phyloP scores from a whole-genome alignment of 2,113 vertebrate genomes.

The Anser brachyrhynchus region DNA sequence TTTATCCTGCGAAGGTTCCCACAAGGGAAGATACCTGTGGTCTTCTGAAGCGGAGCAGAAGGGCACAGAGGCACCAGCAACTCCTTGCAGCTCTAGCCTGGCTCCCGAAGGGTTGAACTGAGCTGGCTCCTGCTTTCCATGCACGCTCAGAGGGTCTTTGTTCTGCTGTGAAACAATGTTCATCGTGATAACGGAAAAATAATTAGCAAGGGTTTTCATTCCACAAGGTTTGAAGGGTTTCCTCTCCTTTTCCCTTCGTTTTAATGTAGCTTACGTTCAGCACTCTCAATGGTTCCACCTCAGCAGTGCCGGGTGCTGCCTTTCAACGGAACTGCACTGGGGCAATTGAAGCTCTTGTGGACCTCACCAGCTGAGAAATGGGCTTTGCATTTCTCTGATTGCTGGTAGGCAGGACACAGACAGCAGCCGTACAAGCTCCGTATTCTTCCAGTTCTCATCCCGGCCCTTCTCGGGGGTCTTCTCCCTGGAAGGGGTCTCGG shows the following conservation, averaged over 20 bases:
- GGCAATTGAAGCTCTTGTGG: not conserved
- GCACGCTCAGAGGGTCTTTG: not conserved
- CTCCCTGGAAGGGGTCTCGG: not conserved
- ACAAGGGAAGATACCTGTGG: not conserved
- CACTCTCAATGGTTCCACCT: not conserved
- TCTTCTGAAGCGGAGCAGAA: not conserved
- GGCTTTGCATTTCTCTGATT: not conserved
- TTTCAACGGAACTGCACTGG: not conserved
- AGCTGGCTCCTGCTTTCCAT: rapidly evolving
- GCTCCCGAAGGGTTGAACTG: not conserved
- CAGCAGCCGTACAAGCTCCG: not conserved
- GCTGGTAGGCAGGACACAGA: not conserved
- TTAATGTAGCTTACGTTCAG: not conserved
- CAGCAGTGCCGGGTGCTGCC: not conserved
- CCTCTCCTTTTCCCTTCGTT: not conserved
- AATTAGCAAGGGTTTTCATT: not conserved
- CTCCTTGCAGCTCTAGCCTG: not conserved
- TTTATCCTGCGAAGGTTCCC: not conserved
- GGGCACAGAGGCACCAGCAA: not conserved
- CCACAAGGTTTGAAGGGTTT: not conserved
- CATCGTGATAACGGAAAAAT: rapidly evolving
- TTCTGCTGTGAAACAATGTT: not conserved
- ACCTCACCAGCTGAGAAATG: not conserved
- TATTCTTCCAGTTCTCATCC: not conserved
- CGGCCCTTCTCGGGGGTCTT: rapidly evolving